phyloP scores from a whole-genome alignment of 2,888 invertebrate species.

The Clepsis dumicolana region DNA sequence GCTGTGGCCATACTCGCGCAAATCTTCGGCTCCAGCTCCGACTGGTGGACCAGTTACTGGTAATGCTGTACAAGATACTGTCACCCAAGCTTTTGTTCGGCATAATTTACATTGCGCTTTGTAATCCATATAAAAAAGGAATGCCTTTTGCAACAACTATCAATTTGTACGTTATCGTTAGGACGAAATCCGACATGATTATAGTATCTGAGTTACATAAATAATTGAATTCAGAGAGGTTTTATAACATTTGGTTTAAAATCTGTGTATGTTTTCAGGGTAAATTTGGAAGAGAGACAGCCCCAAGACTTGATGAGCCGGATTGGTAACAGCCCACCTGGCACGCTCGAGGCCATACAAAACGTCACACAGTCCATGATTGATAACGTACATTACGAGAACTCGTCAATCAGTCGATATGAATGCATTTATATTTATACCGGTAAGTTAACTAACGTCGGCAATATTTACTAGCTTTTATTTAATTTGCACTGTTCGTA shows the following conservation, averaged over 20 bases:
- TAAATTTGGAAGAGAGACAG: conserved; percentile 82
- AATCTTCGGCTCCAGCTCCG: conserved; percentile 89
- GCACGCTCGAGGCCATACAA: conserved; percentile 44
- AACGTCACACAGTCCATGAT: conserved; percentile 56
- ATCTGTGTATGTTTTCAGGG: conserved; percentile 68
- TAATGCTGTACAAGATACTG: conserved; percentile 56
- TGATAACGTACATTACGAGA: conserved; percentile 56
- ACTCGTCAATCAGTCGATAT: conserved; percentile 64
- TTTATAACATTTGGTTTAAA: conserved; percentile 46
- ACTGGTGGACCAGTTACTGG: conserved; percentile 93
- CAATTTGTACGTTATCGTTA: too few species aligned
- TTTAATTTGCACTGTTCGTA: too few species aligned
- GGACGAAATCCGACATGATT: too few species aligned
- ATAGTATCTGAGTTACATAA: too few species aligned
- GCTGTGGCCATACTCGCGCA: conserved; percentile 89
- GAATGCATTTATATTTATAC: conserved; percentile 81
- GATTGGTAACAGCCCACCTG: conserved; percentile 46
- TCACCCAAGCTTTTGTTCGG: too few species aligned
- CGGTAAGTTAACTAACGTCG: conserved; percentile 62
- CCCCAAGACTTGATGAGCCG: conserved; percentile 49
- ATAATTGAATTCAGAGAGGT: too few species aligned
- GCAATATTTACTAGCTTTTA: too few species aligned
- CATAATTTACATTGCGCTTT: too few species aligned
- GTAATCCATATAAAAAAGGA: too few species aligned
- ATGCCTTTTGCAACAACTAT: too few species aligned